Conservation (phyloP, 2,797 vertebrate species). For the Myotis findleyi region DNA sequence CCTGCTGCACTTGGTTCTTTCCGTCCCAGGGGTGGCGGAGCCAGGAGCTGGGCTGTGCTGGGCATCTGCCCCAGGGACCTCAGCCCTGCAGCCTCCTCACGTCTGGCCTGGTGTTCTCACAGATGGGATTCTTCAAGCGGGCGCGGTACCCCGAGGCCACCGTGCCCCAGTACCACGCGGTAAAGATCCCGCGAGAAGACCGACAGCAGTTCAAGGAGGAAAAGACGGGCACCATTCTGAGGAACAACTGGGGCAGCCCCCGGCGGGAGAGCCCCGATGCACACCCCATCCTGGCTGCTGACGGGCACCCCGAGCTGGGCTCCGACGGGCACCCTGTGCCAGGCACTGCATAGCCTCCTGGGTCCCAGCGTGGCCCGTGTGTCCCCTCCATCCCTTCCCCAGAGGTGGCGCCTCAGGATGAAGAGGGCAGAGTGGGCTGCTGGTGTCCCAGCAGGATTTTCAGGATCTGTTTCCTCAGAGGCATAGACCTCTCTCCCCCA, state of each 20-base stretch:
- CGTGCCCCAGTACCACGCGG: constrained; percentile 94
- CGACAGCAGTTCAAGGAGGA: constrained; percentile 93
- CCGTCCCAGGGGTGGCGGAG: background rate
- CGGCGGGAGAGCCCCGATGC: constrained; percentile 85
- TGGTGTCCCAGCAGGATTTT: background rate
- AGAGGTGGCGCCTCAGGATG: background rate
- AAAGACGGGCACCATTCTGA: constrained; percentile 90
- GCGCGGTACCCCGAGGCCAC: constrained; percentile 91
- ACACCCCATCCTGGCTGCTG: constrained; percentile 62
- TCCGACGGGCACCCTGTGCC: background rate
- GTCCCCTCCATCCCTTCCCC: background rate
- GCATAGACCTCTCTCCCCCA: background rate
- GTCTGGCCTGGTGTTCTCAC: constrained; percentile 24
- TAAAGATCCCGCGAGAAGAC: constrained; percentile 95
- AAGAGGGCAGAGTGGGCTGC: background rate
- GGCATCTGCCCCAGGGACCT: background rate
- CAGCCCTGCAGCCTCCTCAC: background rate
- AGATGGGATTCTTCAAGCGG: constrained; percentile 96
- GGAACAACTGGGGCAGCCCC: constrained; percentile 94
- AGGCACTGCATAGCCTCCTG: constrained; percentile 47
- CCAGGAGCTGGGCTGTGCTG: background rate
- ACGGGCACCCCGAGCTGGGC: constrained; percentile 65
- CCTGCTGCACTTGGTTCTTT: background rate
- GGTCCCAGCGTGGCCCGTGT: background rate
- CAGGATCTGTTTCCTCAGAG: constrained; percentile 50